Percentiles rank a stretch among this genome's conserved stretches.
phyloP scores from a whole-genome alignment of 2,888 invertebrate genomes.

The Protodeltote pygarga region DNA sequence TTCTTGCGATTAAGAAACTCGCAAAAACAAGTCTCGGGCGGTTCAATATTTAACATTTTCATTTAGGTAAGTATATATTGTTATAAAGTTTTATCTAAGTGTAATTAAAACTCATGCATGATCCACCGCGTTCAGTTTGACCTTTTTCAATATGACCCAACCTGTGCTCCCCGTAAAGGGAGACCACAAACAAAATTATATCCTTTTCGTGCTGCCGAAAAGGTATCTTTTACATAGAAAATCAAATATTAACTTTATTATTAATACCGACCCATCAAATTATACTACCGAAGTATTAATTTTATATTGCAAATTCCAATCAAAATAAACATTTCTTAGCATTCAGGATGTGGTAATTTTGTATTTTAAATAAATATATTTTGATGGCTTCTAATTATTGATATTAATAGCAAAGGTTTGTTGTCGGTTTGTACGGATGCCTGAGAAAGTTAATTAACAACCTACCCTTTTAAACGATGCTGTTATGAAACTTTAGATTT shows the following conservation, averaged over 20 bases:
- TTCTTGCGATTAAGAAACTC: no score
- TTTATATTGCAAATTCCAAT: slow-evolving; percentile 9
- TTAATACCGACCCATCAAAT: slow-evolving; percentile 25
- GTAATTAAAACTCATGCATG: slow-evolving; percentile 34
- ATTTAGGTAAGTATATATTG: no score
- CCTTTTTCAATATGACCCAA: slow-evolving; percentile 38
- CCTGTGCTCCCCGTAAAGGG: slow-evolving; percentile 3
- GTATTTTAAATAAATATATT: slow-evolving; percentile 25
- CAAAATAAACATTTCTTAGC: slow-evolving; percentile 11
- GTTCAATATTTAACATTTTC: no score
- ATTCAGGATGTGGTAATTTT: slow-evolving; percentile 6
- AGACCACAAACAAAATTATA: slow-evolving; percentile 38
- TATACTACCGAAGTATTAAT: neutral
- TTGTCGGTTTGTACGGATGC: slow-evolving; percentile 8
- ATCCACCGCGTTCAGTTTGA: slow-evolving; percentile 8
- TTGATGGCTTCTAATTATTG: slow-evolving; percentile 16
- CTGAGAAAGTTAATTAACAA: slow-evolving; percentile 31
- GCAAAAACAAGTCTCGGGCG: no score
- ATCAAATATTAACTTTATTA: slow-evolving; percentile 41
- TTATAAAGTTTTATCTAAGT: slow-evolving; percentile 4
- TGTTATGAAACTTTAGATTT: slow-evolving; percentile 15
- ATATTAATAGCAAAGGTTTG: slow-evolving; percentile 35
- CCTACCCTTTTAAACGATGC: slow-evolving; percentile 8
- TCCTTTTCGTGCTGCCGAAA: slow-evolving; percentile 15
- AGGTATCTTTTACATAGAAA: slow-evolving; percentile 23